Conservation (phyloP, 1,140 invertebrate species). For the Popillia japonica region DNA sequence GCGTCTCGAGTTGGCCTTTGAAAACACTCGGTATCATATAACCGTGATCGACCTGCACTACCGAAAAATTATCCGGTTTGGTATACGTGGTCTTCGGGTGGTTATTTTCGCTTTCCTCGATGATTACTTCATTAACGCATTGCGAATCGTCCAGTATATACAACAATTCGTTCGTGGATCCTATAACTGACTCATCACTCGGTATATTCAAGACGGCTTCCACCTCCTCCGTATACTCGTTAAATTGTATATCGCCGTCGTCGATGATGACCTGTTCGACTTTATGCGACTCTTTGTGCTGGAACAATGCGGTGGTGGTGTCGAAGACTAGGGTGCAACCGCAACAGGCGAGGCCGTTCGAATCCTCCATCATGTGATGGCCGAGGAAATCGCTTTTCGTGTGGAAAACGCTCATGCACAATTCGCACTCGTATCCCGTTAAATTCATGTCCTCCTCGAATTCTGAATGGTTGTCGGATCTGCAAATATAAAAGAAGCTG, state of each 20-base stretch:
- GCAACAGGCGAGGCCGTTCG: constrained; percentile 53
- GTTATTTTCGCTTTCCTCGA: constrained; percentile 50
- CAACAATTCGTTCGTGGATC: constrained; percentile 50
- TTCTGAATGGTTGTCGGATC: constrained; percentile 29
- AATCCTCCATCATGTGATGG: constrained; percentile 52
- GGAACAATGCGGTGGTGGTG: constrained; percentile 50
- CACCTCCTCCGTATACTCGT: constrained; percentile 42
- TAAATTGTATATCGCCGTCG: constrained; percentile 38
- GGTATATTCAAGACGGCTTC: constrained; percentile 48
- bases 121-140: constrained; percentile 56
- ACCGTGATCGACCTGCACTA: constrained; percentile 56
- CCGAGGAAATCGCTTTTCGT: constrained; percentile 52
- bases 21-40: constrained; percentile 53
- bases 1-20: constrained; percentile 42
- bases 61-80: constrained; percentile 44
- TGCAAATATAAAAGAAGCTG: constrained; percentile 39
- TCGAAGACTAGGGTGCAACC: constrained; percentile 52
- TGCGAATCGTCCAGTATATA: constrained; percentile 55
- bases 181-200: constrained; percentile 43
- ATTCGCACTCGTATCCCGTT: constrained; percentile 45
- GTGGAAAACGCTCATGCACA: constrained; percentile 44
- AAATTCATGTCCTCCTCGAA: not conserved
- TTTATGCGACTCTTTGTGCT: constrained; percentile 54
- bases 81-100: constrained; percentile 37
- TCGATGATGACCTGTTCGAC: constrained; percentile 38